These are phyloP conservation scores for Parnassius mnemosyne DNA, from an alignment of 2,888 invertebrate genomes.

Conservation along the genomic window DNA sequence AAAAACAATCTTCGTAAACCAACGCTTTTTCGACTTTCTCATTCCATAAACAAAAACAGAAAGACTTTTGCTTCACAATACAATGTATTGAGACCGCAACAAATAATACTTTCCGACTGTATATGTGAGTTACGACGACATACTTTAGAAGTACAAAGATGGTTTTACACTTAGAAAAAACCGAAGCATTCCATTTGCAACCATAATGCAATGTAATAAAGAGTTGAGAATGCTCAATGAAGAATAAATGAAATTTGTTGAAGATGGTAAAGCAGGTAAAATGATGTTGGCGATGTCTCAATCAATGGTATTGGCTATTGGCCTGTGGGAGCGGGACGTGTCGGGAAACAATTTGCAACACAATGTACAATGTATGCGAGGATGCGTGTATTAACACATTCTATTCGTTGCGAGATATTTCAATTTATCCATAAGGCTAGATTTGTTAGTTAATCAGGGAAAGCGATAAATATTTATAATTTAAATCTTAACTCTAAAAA, in stretches of 20 bases:
- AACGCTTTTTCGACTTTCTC: conserved; percentile 50
- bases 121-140: conserved; percentile 69
- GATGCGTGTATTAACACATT: conserved; percentile 34
- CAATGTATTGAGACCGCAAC: conserved; percentile 72
- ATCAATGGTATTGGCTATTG: conserved; percentile 61
- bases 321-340: conserved; percentile 62
- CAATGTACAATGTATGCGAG: conserved; percentile 53
- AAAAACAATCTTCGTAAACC: conserved; percentile 43
- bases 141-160: conserved; percentile 52
- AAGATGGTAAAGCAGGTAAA: conserved; percentile 58
- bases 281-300: conserved; percentile 70
- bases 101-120: conserved; percentile 74
- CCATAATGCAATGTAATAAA: conserved; percentile 29
- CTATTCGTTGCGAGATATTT: conserved; percentile 29
- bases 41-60: conserved; percentile 59
- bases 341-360: conserved; percentile 73
- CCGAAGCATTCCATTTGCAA: conserved; percentile 22
- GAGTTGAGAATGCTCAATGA: conserved; percentile 6
- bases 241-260: conserved; percentile 31
- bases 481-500: too few relatives aligned
- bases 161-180: conserved; percentile 10
- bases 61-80: conserved; percentile 60
- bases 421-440: conserved; percentile 13
- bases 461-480: too few relatives aligned
- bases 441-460: too few relatives aligned